These are phyloP conservation scores for Gorsachius goisagi DNA, from an alignment of 2,113 vertebrate species.

Conservation along the genomic window DNA sequence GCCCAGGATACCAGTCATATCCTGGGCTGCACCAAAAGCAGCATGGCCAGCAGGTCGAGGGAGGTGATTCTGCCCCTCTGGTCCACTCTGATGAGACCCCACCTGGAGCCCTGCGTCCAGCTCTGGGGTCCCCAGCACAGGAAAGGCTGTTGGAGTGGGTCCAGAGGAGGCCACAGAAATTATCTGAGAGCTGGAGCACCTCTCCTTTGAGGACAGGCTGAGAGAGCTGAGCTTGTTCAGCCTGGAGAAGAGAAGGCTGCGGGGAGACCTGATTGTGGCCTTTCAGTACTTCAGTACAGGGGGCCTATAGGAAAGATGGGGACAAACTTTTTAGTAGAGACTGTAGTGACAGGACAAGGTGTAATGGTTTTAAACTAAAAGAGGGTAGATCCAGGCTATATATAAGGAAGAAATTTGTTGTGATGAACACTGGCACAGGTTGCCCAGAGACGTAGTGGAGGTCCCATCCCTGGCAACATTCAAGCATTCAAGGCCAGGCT, in stretches of 20 bases:
- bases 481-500: neutral
- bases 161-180: neutral
- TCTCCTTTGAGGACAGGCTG: neutral
- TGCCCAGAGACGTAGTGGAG: neutral
- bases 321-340: neutral
- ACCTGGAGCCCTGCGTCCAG: neutral
- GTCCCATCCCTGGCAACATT: neutral
- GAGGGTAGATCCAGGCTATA: neutral
- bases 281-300: neutral
- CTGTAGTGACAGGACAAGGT: neutral
- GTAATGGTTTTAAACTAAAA: neutral
- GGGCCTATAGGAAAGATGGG: neutral
- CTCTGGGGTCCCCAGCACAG: neutral
- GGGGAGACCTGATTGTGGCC: fast-evolving
- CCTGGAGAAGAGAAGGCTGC: neutral
- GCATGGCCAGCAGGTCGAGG: fast-evolving
- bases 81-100: neutral
- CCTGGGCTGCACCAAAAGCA: neutral
- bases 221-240: neutral
- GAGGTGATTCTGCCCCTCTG: neutral
- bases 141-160: neutral
- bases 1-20: neutral
- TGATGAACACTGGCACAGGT: neutral
- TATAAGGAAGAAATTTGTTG: neutral
- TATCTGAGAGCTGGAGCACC: neutral